Base-by-base conservation (phyloP, 2,797 vertebrate species). In the Serranus cabrilla region DNA sequence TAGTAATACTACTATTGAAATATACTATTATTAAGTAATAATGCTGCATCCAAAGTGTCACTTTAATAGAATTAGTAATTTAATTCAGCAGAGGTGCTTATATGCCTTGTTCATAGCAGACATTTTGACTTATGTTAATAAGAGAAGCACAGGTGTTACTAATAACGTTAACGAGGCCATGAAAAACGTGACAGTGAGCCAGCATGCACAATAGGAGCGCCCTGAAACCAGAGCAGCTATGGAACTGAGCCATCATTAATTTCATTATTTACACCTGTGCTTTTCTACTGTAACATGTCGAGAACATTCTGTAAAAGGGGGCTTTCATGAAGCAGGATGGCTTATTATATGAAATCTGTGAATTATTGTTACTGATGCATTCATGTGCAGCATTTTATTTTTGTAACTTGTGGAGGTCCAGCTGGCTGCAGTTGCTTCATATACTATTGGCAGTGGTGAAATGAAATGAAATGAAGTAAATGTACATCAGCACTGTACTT, bases 111-210 rank as follows among this genome's bases (percentile, higher is more conserved):
- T 49, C 6, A 47, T 5, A 55, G 42, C 13, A 43, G 42, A 43
- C 8, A 55, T 16, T 31, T 43, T 14, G 14, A 72, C 20, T 39
- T 27, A 18, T 46, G 40, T 12, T 25, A 46, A 47, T 7, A 18
- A 43, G 21, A 27, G 60, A 27, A 40, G 17, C 21, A n/a, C 67
- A 67, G 63, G 57, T 72, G 62, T 46, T 25, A 8, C 2, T n/a
- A 31, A 56, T 49, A 52, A 56, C 11, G 16, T 16, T 57, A 55
- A 31, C 0, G 0, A 46, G 3, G 39, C 4, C 13, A 21, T 59
- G 12, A 43, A 46, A 34, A 1, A 63, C 12, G 17, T 31, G 27
- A 58, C 13, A 47, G 37, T 55, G 50, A 27, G 51, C 54, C 39
- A 25, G 7, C 6, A 23, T 20, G 18, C 14, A 40, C 14, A 54